Percentiles rank a stretch among this genome's conserved stretches.
Conservation (phyloP, 2,797 vertebrate genomes). For the Lerista edwardsae region DNA sequence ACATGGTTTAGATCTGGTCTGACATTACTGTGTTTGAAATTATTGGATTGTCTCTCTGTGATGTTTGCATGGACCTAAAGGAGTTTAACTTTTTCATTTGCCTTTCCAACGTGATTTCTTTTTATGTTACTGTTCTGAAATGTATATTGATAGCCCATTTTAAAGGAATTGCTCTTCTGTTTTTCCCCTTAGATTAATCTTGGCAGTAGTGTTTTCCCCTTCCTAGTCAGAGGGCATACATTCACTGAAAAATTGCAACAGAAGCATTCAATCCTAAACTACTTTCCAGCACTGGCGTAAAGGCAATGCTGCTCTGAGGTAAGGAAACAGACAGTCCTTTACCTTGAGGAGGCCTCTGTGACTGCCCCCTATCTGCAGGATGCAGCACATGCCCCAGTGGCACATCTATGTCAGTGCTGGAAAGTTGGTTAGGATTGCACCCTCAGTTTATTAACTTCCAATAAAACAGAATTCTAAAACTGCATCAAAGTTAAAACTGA, state of each 20-base stretch:
- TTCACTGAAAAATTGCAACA: neutral
- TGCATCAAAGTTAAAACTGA: neutral
- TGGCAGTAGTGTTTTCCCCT: too few species aligned
- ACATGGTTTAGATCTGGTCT: neutral
- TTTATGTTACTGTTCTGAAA: neutral
- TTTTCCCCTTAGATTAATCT: neutral
- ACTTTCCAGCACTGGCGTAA: too few species aligned
- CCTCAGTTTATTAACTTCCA: neutral
- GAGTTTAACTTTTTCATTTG: neutral
- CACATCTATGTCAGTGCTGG: too few species aligned
- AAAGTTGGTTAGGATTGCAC: too few species aligned
- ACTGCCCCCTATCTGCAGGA: too few species aligned
- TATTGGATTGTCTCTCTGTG: neutral
- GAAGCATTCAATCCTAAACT: too few species aligned
- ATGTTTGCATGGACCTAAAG: neutral
- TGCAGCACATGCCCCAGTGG: too few species aligned
- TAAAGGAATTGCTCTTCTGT: neutral
- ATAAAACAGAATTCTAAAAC: neutral
- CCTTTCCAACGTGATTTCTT: neutral
- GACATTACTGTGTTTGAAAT: neutral
- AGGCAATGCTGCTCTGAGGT: too few species aligned
- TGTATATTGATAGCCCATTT: neutral
- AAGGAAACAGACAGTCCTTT: too few species aligned
- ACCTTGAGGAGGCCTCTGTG: too few species aligned
- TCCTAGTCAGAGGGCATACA: neutral